phyloP scores from a whole-genome alignment of 2,113 vertebrate species.

The Antechinus stuartii region DNA sequence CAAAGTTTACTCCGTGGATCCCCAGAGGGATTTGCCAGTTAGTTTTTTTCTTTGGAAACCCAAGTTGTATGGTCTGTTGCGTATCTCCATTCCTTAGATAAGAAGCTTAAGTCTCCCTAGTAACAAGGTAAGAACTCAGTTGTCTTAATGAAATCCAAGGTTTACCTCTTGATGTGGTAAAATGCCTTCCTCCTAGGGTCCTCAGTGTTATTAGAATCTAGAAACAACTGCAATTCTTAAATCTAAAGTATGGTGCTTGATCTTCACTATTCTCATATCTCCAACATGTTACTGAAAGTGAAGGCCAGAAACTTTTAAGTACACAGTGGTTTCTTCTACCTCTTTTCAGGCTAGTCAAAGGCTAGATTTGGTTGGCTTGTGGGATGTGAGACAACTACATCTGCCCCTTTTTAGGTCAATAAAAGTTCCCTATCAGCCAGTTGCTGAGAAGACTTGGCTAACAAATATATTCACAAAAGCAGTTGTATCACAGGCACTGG shows the following conservation, averaged over 20 bases:
- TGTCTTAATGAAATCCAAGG: background rate
- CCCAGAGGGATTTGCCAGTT: background rate
- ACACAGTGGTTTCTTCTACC: background rate
- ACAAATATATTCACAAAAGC: background rate
- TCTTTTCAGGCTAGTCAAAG: background rate
- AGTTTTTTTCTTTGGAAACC: background rate
- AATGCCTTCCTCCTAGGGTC: background rate
- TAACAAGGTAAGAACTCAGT: background rate
- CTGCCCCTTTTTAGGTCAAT: background rate
- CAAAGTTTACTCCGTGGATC: background rate
- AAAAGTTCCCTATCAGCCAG: background rate
- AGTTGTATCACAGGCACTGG: background rate
- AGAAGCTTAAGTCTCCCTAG: background rate
- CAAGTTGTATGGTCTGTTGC: background rate
- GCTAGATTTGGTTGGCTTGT: background rate
- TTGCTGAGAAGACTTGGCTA: background rate
- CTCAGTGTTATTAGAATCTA: background rate
- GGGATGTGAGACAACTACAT: background rate
- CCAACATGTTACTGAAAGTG: background rate
- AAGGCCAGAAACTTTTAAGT: background rate
- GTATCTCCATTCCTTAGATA: background rate
- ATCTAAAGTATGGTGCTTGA: background rate
- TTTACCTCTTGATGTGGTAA: background rate
- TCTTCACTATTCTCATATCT: background rate
- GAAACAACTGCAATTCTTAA: background rate